Evolutionary conservation across 2,888 invertebrate genomes (phyloP).

Genomic region (Podotricha telesiphe): DNA sequence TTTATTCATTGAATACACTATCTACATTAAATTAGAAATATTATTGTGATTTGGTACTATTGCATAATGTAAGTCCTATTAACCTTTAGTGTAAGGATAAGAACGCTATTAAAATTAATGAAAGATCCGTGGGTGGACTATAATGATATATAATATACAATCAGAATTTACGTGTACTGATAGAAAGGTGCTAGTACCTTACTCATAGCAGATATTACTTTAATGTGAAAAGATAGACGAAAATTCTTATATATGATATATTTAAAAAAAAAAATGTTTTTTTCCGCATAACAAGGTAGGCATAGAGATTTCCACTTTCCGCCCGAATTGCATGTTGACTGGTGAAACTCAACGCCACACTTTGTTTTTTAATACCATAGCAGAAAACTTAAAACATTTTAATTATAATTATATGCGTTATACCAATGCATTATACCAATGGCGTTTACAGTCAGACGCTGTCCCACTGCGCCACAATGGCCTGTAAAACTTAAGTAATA

Average conservation of each 20-base stretch:
- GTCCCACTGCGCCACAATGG: too few species aligned
- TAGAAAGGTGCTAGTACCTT: neutral
- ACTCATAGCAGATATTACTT: neutral
- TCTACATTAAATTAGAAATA: neutral
- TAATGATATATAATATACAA: conserved; percentile 4
- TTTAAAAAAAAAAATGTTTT: too few species aligned
- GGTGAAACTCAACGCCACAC: too few species aligned
- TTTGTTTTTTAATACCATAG: too few species aligned
- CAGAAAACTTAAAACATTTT: too few species aligned
- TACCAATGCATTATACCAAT: too few species aligned
- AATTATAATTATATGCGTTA: too few species aligned
- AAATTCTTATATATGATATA: too few species aligned
- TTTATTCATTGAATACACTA: neutral
- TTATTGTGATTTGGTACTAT: neutral
- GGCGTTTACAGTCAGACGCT: too few species aligned
- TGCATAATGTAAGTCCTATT: conserved; percentile 19
- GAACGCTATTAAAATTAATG: conserved; percentile 26
- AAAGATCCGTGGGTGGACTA: conserved; percentile 20
- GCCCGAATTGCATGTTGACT: too few species aligned
- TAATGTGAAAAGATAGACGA: too few species aligned
- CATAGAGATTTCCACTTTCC: too few species aligned
- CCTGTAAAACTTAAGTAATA: neutral
- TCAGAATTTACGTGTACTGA: neutral
- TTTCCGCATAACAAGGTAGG: neutral
- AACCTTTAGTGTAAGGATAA: conserved; percentile 26